Evolutionary conservation across 2,113 vertebrate genomes (phyloP).

Genomic region (Isichthys henryi): DNA sequence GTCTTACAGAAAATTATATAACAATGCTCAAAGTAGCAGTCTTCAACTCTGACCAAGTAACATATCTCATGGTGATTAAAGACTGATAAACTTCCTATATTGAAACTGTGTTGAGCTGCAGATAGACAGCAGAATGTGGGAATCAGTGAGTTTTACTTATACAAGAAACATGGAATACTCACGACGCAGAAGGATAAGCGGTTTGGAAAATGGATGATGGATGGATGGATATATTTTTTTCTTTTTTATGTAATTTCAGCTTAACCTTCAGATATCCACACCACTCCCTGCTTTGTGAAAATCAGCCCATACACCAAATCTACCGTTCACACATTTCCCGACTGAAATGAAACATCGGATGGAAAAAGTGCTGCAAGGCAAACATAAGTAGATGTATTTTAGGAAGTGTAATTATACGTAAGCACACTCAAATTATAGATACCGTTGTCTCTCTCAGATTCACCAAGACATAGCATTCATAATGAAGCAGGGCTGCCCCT

Average conservation of each 20-base stretch:
- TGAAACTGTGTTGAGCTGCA: not conserved
- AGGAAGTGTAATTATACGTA: not conserved
- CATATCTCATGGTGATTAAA: not conserved
- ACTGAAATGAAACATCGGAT: not conserved
- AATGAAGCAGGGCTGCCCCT: not conserved
- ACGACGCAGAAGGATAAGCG: too few relatives aligned
- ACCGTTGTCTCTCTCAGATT: not conserved
- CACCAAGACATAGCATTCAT: not conserved
- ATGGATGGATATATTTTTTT: too few relatives aligned
- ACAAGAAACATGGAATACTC: too few relatives aligned
- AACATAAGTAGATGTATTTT: not conserved
- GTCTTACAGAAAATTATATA: not conserved
- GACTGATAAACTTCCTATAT: not conserved
- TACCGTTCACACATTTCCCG: too few relatives aligned
- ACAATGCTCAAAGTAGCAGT: not conserved
- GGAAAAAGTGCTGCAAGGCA: not conserved
- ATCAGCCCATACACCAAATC: not conserved
- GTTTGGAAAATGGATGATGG: too few relatives aligned
- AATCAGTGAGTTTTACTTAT: not conserved
- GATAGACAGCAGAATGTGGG: too few relatives aligned
- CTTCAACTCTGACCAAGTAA: not conserved
- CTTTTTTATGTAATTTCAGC: not conserved
- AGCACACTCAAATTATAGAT: not conserved
- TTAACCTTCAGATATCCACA: not conserved
- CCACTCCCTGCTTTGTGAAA: not conserved